These are phyloP conservation scores for Lethenteron reissneri DNA, from an alignment of 2,113 vertebrate species.

Conservation along the genomic window DNA sequence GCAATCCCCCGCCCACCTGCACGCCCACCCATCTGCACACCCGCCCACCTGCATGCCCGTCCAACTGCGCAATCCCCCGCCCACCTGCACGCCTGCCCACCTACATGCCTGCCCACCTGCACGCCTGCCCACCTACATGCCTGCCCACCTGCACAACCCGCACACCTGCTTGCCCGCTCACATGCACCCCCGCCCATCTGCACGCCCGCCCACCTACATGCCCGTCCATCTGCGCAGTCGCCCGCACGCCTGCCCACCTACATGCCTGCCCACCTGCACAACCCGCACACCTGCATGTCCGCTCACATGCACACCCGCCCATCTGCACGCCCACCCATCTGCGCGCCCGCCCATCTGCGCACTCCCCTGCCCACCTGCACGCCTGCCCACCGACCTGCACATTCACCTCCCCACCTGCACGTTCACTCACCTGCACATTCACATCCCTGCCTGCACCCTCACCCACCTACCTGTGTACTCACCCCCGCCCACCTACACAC, in stretches of 20 bases:
- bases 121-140: neutral
- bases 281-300: too few species aligned
- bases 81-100: neutral
- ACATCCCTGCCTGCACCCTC: neutral
- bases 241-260: neutral
- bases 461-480: too few species aligned
- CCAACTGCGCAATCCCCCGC: neutral
- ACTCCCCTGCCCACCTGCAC: too few species aligned
- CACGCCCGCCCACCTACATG: neutral
- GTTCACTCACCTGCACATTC: too few species aligned
- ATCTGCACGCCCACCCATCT: too few species aligned
- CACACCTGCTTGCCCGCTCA: neutral
- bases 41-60: neutral
- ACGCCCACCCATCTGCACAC: neutral
- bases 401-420: too few species aligned
- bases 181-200: conserved; percentile 3
- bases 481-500: too few species aligned
- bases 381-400: too few species aligned
- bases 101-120: neutral
- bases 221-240: too few species aligned
- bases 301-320: too few species aligned
- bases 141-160: neutral
- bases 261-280: neutral
- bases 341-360: too few species aligned
- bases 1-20: neutral